A percentile compares a stretch with the other conserved stretches of the same genome.
Conservation (phyloP, 2,797 vertebrate genomes). For the Leucoraja ocellata region DNA sequence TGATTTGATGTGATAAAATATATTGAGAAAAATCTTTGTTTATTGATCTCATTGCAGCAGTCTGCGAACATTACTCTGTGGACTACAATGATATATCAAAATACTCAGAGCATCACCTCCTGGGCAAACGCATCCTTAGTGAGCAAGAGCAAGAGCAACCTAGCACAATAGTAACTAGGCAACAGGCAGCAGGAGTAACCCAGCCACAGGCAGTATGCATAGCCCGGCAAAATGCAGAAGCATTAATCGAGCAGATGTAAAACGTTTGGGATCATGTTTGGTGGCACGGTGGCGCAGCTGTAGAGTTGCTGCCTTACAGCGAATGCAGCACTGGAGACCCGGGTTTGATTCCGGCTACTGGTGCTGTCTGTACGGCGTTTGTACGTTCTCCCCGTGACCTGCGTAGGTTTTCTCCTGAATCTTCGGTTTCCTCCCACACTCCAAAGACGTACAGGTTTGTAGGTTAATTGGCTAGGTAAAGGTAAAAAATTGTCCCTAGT, state of each 20-base stretch:
- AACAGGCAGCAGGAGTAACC: background rate
- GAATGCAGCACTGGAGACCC: too few relatives aligned
- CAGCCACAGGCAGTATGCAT: background rate
- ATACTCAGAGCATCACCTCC: background rate
- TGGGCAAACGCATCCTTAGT: background rate
- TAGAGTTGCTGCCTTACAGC: too few relatives aligned
- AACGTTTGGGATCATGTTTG: too few relatives aligned
- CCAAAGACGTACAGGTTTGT: too few relatives aligned
- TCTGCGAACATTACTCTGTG: background rate
- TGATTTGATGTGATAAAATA: background rate
- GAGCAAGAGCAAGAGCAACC: background rate
- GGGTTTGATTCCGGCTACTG: too few relatives aligned
- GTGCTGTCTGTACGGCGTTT: too few relatives aligned
- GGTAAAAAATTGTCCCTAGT: too few relatives aligned
- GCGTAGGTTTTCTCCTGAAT: too few relatives aligned
- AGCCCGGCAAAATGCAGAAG: background rate
- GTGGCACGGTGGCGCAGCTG: too few relatives aligned
- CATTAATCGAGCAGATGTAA: background rate
- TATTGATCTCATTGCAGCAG: background rate
- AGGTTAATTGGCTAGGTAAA: too few relatives aligned
- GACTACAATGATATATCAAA: background rate
- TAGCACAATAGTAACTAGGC: background rate
- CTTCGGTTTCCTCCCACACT: too few relatives aligned
- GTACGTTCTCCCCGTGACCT: too few relatives aligned
- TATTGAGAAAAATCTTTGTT: background rate